A percentile compares a stretch with the other conserved stretches of the same genome.
Evolutionary conservation across 2,888 invertebrate species (phyloP).

Genomic region (Deilephila elpenor): DNA sequence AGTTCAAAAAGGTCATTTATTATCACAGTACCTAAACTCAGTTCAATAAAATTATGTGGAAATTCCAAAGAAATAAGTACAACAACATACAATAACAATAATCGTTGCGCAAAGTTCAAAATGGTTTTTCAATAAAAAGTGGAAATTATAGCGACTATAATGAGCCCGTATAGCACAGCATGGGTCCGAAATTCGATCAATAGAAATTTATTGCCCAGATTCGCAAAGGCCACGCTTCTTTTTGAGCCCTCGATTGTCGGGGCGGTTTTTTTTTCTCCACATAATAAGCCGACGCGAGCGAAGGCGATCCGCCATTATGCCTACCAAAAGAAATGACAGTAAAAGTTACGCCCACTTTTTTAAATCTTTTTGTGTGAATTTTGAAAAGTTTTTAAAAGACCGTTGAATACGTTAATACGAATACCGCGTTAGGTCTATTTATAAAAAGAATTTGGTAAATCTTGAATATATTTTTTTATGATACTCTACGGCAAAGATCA

Average conservation of each 20-base stretch:
- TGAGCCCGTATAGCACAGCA: slow-evolving; percentile 83
- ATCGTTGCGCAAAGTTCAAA: slow-evolving; percentile 38
- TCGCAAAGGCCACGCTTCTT: slow-evolving; percentile 79
- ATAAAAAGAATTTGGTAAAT: neutral
- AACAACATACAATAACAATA: slow-evolving; percentile 15
- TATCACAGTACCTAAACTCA: neutral
- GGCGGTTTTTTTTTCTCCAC: slow-evolving; percentile 57
- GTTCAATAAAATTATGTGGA: neutral
- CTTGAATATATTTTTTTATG: neutral
- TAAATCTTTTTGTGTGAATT: slow-evolving; percentile 69
- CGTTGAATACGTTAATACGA: slow-evolving; percentile 69
- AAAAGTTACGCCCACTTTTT: slow-evolving; percentile 82
- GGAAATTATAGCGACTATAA: slow-evolving; percentile 75
- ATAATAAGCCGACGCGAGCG: slow-evolving; percentile 77
- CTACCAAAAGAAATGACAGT: slow-evolving; percentile 74
- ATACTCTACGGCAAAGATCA: neutral
- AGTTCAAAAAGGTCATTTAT: too few species aligned
- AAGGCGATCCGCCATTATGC: slow-evolving; percentile 69
- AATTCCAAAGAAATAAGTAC: neutral
- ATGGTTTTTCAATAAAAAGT: slow-evolving; percentile 55
- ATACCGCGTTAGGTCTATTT: slow-evolving; percentile 43
- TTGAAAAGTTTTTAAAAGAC: slow-evolving; percentile 82
- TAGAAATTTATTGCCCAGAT: slow-evolving; percentile 82
- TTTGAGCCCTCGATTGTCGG: slow-evolving; percentile 70
- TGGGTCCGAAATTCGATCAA: slow-evolving; percentile 83